Conservation (phyloP, 2,113 vertebrate genomes). For the Varanus salvator region DNA sequence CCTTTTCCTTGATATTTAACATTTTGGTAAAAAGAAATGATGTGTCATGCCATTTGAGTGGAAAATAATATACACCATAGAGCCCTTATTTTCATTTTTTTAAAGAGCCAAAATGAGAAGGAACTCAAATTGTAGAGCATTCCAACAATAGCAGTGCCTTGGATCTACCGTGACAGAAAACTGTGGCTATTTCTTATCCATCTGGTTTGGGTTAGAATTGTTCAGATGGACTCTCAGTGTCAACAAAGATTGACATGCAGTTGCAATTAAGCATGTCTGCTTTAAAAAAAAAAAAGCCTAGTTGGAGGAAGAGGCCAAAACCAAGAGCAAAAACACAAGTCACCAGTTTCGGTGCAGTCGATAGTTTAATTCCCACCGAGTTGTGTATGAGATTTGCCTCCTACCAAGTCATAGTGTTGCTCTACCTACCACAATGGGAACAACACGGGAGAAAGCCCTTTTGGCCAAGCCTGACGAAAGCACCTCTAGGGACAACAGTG, state of each 20-base stretch:
- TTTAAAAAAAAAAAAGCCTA: too few relatives aligned
- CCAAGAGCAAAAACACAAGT: too few relatives aligned
- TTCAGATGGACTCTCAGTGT: background rate
- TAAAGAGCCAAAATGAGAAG: constrained; percentile 63
- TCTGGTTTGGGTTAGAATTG: constrained; percentile 14
- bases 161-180: constrained; percentile 21
- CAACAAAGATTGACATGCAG: background rate
- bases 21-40: constrained; percentile 68
- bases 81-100: constrained; percentile 59
- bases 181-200: constrained; percentile 13
- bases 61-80: constrained; percentile 67
- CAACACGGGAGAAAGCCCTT: too few relatives aligned
- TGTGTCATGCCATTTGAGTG: constrained; percentile 68
- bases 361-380: too few relatives aligned
- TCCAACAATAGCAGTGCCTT: constrained; percentile 28
- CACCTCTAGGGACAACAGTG: too few relatives aligned
- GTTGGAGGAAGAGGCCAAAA: background rate
- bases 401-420: background rate
- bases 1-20: constrained; percentile 62
- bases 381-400: background rate
- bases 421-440: too few relatives aligned
- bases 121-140: background rate
- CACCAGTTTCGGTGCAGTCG: too few relatives aligned
- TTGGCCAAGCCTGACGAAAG: too few relatives aligned
- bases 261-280: background rate